Percentiles rank a stretch among this genome's conserved stretches.
Conservation (phyloP, 2,113 vertebrate species). For the Pedionomus torquatus region DNA sequence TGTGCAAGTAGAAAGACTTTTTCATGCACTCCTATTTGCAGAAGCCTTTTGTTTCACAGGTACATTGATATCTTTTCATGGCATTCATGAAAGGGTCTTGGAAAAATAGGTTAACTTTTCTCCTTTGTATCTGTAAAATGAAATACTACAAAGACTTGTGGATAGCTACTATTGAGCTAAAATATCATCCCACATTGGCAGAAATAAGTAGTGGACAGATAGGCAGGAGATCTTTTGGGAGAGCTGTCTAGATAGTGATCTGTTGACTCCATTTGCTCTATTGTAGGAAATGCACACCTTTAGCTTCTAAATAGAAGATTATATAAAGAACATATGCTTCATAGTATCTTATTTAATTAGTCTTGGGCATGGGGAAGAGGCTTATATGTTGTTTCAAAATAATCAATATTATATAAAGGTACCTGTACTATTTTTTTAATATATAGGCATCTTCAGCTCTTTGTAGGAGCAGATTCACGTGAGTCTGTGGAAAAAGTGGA, state of each 20-base stretch:
- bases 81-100: neutral
- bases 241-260: neutral
- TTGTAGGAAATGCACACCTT: neutral
- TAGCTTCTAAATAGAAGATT: neutral
- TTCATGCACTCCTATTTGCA: neutral
- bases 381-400: neutral
- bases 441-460: neutral
- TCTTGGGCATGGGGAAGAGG: neutral
- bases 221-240: neutral
- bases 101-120: neutral
- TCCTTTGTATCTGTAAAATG: neutral
- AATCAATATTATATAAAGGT: neutral
- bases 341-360: neutral
- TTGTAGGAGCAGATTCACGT: neutral
- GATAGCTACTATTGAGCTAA: neutral
- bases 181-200: neutral
- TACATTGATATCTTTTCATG: neutral
- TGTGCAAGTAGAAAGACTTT: neutral
- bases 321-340: neutral
- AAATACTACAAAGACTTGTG: neutral
- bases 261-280: neutral
- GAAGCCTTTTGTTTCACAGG: conserved; percentile 22
- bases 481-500: neutral
- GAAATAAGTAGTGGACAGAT: neutral
- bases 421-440: neutral